These are phyloP conservation scores for Clunio marinus DNA, from an alignment of 2,888 invertebrate genomes.

Conservation along the genomic window DNA sequence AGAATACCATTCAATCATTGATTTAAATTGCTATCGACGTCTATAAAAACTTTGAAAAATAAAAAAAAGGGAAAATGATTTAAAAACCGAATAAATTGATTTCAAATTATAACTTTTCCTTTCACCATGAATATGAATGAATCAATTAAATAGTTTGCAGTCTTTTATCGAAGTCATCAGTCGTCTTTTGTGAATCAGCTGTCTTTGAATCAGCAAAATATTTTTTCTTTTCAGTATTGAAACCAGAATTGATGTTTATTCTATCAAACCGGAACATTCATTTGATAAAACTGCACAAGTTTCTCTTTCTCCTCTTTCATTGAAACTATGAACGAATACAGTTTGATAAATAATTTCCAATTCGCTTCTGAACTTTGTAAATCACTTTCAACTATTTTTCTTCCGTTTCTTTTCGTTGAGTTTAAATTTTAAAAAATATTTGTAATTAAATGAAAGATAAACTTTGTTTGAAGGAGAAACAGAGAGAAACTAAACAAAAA, in stretches of 20 bases:
- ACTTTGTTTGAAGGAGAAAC: not conserved
- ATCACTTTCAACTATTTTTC: not conserved
- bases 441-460: constrained; percentile 12
- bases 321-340: too few relatives aligned
- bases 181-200: not conserved
- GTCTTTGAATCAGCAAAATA: not conserved
- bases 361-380: not conserved
- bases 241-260: constrained; percentile 14
- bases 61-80: too few relatives aligned
- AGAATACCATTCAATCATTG: too few relatives aligned
- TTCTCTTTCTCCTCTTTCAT: not conserved
- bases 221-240: not conserved
- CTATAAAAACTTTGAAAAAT: too few relatives aligned
- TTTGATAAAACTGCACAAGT: not conserved
- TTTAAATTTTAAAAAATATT: not conserved
- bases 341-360: too few relatives aligned
- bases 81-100: too few relatives aligned
- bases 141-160: not conserved
- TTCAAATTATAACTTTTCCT: not conserved
- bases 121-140: not conserved
- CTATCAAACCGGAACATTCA: not conserved
- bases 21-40: too few relatives aligned
- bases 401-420: not conserved
- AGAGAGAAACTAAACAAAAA: constrained; percentile 7
- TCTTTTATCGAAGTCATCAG: not conserved